Conservation (phyloP, 2,113 vertebrate genomes). For the Melanerpes aurifrons region DNA sequence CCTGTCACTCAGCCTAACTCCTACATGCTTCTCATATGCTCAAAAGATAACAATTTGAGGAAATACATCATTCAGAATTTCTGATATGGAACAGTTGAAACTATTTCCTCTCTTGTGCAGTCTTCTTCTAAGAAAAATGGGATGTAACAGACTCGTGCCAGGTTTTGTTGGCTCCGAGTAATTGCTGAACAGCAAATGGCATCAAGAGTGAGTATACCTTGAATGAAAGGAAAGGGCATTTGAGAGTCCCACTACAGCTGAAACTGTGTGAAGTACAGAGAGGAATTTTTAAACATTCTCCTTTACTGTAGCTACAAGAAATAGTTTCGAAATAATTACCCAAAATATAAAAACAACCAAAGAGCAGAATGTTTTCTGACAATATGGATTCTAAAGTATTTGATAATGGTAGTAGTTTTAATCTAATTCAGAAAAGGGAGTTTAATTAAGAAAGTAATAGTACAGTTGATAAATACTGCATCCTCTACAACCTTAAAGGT, state of each 20-base stretch:
- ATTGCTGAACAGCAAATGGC: neutral
- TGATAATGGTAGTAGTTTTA: neutral
- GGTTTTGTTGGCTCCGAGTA: neutral
- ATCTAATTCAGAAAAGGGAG: neutral
- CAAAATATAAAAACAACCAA: neutral
- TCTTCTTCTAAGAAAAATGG: neutral
- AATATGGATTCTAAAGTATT: neutral
- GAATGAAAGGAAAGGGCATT: neutral
- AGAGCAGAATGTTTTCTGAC: neutral
- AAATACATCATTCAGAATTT: neutral
- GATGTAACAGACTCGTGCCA: neutral
- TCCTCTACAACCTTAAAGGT: too few species aligned
- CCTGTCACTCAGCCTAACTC: neutral
- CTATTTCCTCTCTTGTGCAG: neutral
- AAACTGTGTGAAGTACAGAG: neutral
- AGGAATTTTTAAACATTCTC: neutral
- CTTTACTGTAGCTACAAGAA: neutral
- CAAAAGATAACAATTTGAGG: neutral
- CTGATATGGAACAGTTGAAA: neutral
- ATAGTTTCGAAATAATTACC: neutral
- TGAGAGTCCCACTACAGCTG: neutral
- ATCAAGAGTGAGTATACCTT: neutral
- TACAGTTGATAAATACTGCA: neutral
- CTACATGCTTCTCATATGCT: neutral
- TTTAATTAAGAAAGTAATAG: neutral